Evolutionary conservation across 1,140 invertebrate species (phyloP), one percentile per base, ranked within the genome.

Genomic region (Brachionus calyciflorus): DNA sequence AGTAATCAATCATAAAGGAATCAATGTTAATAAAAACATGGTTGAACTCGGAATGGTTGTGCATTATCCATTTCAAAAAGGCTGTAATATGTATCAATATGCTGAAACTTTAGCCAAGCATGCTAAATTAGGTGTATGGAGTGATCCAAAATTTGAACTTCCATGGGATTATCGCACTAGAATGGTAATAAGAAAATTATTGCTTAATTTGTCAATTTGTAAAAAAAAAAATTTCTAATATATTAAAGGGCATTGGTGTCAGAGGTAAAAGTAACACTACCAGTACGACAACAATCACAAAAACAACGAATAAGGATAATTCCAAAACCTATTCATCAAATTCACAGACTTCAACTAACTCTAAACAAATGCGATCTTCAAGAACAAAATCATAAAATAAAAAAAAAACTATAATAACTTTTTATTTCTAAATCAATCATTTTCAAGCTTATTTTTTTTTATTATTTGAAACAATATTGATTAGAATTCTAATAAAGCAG

Each of bases 11-110:
- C n/a, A 37, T 44, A 55, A 73, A 55, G 48, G 48, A 19, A 28
- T 33, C 17, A 73, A 49, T 49, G 46, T 73, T 19, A 73, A 73
- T 21, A 73, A 73, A 30, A 49, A 51, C 37, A 73, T 73, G 69
- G 12, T 17, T 19, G 69, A 73, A 6, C 19, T 55, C 14, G 69
- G 69, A 33, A 14, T 73, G 2, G 69, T 49, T 19, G 46, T 48
- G 2, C 41, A 37, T 48, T 73, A 73, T 49, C 44, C 19, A 7
- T 41, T 33, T 73, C 69, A 73, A 26, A 51, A 30, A 51, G 69
- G 69, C 46, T 73, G 69, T 24, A 28, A 33, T 49, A 28, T 49
- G 0, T 55, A 51, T 49, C 33, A 73, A 55, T 6, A 21, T 9
- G 30, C 17, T 4, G 46, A 73, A 55, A 33, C 6, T 1, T 10